Conservation (phyloP, 2,888 invertebrate species). For the Anthrax anthrax region DNA sequence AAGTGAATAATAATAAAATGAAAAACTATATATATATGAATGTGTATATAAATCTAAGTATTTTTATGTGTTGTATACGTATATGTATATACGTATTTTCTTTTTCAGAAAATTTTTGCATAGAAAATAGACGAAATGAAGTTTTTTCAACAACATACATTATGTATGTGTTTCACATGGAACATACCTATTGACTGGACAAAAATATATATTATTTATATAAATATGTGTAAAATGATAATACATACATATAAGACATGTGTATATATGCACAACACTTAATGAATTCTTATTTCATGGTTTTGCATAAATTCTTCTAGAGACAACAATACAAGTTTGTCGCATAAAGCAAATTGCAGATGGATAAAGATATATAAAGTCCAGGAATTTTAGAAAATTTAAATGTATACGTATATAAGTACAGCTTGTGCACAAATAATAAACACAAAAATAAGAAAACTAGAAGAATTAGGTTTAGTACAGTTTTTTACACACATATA, state of each 20-base stretch:
- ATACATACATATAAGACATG: background rate
- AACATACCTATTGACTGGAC: background rate
- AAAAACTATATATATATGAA: no score
- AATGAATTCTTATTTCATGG: constrained; percentile 8
- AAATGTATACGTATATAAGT: background rate
- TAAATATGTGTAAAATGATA: background rate
- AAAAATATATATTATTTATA: background rate
- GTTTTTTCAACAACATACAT: no score
- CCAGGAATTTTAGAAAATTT: constrained; percentile 1
- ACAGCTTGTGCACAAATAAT: no score
- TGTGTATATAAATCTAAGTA: no score
- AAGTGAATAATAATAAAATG: no score
- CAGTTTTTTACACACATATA: no score
- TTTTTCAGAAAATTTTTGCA: constrained; percentile 1
- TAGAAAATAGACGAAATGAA: constrained; percentile 4
- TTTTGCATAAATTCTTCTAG: constrained; percentile 5
- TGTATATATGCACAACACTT: background rate
- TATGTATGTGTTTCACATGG: no score
- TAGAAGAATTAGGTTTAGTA: no score
- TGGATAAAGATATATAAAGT: constrained; percentile 1
- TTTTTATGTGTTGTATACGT: no score
- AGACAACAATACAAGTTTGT: constrained; percentile 8
- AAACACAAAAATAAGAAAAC: no score
- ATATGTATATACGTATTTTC: no score
- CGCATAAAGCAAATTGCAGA: constrained; percentile 7